Evolutionary conservation across 2,113 vertebrate species (phyloP), one percentile per base, ranked within the genome.

Genomic region (Halichoerus grypus): DNA sequence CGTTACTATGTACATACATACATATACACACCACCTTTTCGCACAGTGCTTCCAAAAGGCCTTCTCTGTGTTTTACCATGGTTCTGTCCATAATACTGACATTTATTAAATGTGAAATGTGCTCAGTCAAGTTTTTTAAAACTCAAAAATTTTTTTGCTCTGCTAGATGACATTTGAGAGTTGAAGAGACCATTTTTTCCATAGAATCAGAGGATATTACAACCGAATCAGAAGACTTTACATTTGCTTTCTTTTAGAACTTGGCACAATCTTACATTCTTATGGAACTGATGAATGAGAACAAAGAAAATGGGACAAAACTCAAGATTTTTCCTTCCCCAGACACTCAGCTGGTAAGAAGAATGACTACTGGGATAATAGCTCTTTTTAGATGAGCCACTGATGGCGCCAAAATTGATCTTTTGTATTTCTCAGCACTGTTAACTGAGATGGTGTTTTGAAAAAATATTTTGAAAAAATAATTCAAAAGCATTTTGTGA

Each of bases 201-300:
- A 5, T 97, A 82, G 92, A 82, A 71, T 86, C 36, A 81, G 49
- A 89, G 36, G 13, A 51, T 65, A 57, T 36, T 71, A 16, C 84
- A 81, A 77, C 71, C 31, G 13, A 95, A 93, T 86, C 69, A 59
- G 71, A 95, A 90, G 14, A 82, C 57, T 88, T 85, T 83, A 42
- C 46, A 67, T 96, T 69, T 91, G 53, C 83, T 98, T 65, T 92
- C 59, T 96, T 97, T 63, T 98, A 99, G 99, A 99, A 99, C 97
- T 98, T 99, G 98, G 99, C 99, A 96, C 99, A 99, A 98, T 99
- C 99, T 69, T 99, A 99, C 18, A 98, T 99, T 98, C 99, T 99
- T 91, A 99, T 99, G 96, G 99, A 99, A 96, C 97, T 99, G 89
- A 99, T 99, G 98, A 99, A 99, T 96, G 99, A 99, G 97, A 99